phyloP scores from a whole-genome alignment of 2,888 invertebrate species.

The Carpatolechia fugitivella region DNA sequence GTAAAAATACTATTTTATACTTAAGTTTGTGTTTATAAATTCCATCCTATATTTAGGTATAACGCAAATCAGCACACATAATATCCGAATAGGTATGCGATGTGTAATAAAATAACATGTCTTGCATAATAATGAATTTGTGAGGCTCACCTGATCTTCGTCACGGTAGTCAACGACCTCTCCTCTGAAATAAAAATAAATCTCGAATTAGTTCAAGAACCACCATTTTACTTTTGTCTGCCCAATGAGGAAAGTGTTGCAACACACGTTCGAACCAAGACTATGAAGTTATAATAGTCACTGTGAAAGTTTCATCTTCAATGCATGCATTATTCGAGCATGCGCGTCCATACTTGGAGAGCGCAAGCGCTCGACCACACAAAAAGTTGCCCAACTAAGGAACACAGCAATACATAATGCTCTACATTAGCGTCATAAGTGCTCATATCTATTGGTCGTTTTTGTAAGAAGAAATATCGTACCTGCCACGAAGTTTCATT shows the following conservation, averaged over 20 bases:
- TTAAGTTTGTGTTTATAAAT: too few relatives aligned
- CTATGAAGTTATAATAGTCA: not conserved
- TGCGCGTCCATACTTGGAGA: conserved; percentile 33
- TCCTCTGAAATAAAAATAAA: conserved; percentile 54
- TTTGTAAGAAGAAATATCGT: conserved; percentile 31
- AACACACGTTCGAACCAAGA: not conserved
- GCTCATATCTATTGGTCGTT: not conserved
- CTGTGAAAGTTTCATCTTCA: conserved; percentile 31
- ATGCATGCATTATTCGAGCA: conserved; percentile 28
- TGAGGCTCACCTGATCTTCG: conserved; percentile 63
- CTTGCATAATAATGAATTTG: conserved; percentile 9
- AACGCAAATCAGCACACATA: too few relatives aligned
- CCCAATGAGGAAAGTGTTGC: conserved; percentile 8
- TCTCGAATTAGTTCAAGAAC: conserved; percentile 8
- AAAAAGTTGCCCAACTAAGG: conserved; percentile 23
- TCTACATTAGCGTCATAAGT: conserved; percentile 6
- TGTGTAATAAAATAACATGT: conserved; percentile 8
- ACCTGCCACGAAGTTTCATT: conserved; percentile 81
- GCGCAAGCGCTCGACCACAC: conserved; percentile 23
- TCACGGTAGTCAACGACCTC: conserved; percentile 66
- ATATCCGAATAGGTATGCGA: not conserved
- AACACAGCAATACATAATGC: conserved; percentile 20
- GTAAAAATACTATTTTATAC: too few relatives aligned
- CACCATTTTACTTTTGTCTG: not conserved
- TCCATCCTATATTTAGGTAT: too few relatives aligned